A percentile compares a stretch with the other conserved stretches of the same genome.
phyloP scores from a whole-genome alignment of 2,797 vertebrate genomes.

The Leptodactylus fallax region DNA sequence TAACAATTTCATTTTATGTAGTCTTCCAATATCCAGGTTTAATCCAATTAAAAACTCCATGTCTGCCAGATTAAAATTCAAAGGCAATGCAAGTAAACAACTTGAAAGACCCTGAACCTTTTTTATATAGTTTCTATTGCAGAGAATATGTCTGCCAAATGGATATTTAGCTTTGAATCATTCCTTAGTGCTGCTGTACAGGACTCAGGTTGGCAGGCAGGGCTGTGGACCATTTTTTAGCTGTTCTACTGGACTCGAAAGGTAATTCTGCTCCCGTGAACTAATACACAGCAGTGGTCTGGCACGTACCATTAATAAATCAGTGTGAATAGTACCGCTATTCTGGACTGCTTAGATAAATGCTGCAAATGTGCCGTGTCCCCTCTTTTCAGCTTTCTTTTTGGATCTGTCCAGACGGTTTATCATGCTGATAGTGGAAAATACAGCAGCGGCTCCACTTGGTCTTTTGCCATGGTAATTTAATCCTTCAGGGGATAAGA shows the following conservation, averaged over 20 bases:
- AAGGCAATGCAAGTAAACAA: background rate
- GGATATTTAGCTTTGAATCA: background rate
- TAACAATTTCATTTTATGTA: background rate
- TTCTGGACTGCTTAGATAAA: constrained; percentile 3
- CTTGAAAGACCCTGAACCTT: no score
- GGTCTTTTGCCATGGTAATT: constrained; percentile 19
- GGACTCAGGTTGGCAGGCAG: background rate
- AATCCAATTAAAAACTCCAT: background rate
- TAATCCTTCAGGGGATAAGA: background rate
- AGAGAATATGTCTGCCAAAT: background rate
- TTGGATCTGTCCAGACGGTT: background rate
- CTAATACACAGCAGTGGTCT: background rate
- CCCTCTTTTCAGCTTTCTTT: background rate
- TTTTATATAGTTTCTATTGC: background rate
- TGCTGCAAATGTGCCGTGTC: background rate
- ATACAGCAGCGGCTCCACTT: background rate
- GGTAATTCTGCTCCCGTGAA: background rate
- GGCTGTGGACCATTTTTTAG: constrained; percentile 7
- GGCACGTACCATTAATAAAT: constrained; percentile 9
- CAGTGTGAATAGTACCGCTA: background rate
- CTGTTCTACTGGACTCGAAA: background rate
- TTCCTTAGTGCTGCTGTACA: background rate
- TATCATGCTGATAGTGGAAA: background rate
- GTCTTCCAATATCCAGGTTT: background rate
- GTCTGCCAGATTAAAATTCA: background rate